A percentile compares a stretch with the other conserved stretches of the same genome.
Conservation (phyloP, 92 coral and sea anemone species). For the Epizoanthus stellaris region DNA sequence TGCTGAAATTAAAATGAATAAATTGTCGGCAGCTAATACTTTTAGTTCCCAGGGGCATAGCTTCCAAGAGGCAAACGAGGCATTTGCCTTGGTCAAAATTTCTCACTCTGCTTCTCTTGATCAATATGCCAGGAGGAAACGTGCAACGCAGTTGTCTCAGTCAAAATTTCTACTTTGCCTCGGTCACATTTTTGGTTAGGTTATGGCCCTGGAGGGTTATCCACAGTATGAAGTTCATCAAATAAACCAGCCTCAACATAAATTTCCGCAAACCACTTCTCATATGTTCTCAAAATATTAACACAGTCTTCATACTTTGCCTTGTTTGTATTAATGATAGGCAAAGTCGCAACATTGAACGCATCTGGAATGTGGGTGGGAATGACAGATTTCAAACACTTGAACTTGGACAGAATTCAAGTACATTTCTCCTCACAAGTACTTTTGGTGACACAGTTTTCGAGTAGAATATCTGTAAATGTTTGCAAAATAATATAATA, state of each 20-base stretch:
- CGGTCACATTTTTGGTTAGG: too few relatives aligned
- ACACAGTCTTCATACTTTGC: slow-evolving; percentile 74
- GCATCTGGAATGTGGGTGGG: slow-evolving; percentile 58
- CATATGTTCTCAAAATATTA: slow-evolving; percentile 53
- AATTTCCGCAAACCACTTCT: slow-evolving; percentile 68
- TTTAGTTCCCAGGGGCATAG: too few relatives aligned
- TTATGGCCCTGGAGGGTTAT: slow-evolving; percentile 66
- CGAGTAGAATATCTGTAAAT: too few relatives aligned
- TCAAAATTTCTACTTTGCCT: too few relatives aligned
- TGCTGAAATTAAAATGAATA: too few relatives aligned
- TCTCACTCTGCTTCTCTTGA: too few relatives aligned
- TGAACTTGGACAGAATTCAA: slow-evolving; percentile 63
- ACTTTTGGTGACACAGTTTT: slow-evolving; percentile 61
- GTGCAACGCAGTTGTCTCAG: too few relatives aligned
- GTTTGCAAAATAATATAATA: too few relatives aligned
- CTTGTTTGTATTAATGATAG: slow-evolving; percentile 65
- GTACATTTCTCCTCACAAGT: slow-evolving; percentile 48
- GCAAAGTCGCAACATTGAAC: slow-evolving; percentile 59
- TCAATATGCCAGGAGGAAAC: too few relatives aligned
- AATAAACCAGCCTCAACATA: slow-evolving; percentile 66
- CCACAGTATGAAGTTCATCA: slow-evolving; percentile 40
- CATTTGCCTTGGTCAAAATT: too few relatives aligned
- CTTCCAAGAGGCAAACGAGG: too few relatives aligned
- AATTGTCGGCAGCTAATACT: too few relatives aligned
- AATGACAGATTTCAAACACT: slow-evolving; percentile 49